A percentile compares a stretch with the other conserved stretches of the same genome.
These are phyloP conservation scores for Eupithecia tripunctaria DNA, from an alignment of 2,888 invertebrate species.

Conservation along the genomic window DNA sequence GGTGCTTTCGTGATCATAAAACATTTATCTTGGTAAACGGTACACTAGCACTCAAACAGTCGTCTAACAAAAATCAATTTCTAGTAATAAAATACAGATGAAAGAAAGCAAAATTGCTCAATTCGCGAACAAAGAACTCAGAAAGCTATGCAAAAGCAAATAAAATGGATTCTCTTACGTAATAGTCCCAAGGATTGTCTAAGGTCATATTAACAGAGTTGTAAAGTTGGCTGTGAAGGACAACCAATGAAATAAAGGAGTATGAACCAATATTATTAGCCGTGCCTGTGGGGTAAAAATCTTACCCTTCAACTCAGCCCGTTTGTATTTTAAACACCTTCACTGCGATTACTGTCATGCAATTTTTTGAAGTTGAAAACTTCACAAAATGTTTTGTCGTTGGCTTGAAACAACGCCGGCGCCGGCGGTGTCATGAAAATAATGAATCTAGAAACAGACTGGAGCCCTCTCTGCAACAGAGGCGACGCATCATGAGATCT, in stretches of 20 bases:
- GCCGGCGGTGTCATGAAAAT: too few relatives aligned
- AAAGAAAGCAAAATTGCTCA: constrained; percentile 28
- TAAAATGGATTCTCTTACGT: constrained; percentile 38
- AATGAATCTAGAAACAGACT: too few relatives aligned
- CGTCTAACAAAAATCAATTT: constrained; percentile 5
- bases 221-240: constrained; percentile 13
- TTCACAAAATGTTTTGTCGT: too few relatives aligned
- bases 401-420: too few relatives aligned
- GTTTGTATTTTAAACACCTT: too few relatives aligned
- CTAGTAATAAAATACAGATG: constrained; percentile 11
- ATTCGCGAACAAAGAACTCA: constrained; percentile 30
- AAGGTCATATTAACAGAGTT: constrained; percentile 30
- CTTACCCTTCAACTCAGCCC: too few relatives aligned
- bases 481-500: too few relatives aligned
- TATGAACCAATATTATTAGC: constrained; percentile 18
- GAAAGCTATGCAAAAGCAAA: constrained; percentile 35
- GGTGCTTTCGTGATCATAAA: too few relatives aligned
- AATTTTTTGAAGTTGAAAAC: too few relatives aligned
- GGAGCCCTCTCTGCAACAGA: too few relatives aligned
- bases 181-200: constrained; percentile 39
- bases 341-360: too few relatives aligned
- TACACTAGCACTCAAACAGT: not conserved
- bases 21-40: not conserved
- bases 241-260: not conserved
- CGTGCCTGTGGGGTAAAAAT: too few relatives aligned